phyloP scores from a whole-genome alignment of 2,888 invertebrate genomes.

The Drosophila conformis region DNA sequence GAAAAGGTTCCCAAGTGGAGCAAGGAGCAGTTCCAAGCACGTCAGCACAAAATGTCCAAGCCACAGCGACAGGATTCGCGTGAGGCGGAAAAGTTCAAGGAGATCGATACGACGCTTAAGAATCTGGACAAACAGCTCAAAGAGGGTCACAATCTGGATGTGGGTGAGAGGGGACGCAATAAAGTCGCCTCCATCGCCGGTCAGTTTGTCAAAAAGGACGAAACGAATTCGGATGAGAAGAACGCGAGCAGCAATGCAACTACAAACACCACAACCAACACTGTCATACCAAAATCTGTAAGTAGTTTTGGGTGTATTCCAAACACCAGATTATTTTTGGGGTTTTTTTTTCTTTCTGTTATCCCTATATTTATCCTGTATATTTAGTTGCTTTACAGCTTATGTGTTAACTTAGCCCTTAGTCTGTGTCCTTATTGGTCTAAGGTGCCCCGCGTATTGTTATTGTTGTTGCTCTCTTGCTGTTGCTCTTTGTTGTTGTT shows the following conservation, averaged over 20 bases:
- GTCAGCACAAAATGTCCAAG: slow-evolving; percentile 89
- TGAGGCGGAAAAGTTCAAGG: slow-evolving; percentile 88
- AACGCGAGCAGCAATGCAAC: slow-evolving; percentile 75
- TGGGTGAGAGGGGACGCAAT: slow-evolving; percentile 88
- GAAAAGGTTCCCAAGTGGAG: slow-evolving; percentile 97
- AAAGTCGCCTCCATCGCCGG: slow-evolving; percentile 96
- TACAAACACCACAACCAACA: slow-evolving; percentile 62
- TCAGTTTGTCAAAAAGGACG: slow-evolving; percentile 87
- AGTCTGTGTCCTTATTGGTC: slow-evolving; percentile 27
- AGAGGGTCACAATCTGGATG: slow-evolving; percentile 90
- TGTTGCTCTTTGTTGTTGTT: slow-evolving; percentile 52
- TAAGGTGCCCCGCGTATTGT: slow-evolving; percentile 39
- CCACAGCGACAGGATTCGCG: slow-evolving; percentile 87
- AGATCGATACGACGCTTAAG: slow-evolving; percentile 90
- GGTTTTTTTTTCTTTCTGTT: neutral
- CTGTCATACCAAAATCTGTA: slow-evolving; percentile 84
- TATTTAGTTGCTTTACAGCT: slow-evolving; percentile 38
- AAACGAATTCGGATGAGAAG: slow-evolving; percentile 83
- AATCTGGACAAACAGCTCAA: slow-evolving; percentile 90
- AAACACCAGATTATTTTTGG: slow-evolving; percentile 15
- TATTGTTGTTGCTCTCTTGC: slow-evolving; percentile 26
- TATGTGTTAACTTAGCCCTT: slow-evolving; percentile 33
- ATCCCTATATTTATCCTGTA: slow-evolving; percentile 26
- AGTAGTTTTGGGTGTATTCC: slow-evolving; percentile 81
- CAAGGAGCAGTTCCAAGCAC: slow-evolving; percentile 90